Evolutionary conservation across 2,113 vertebrate genomes (phyloP), one percentile per base, ranked within the genome.

Genomic region (Philantomba maxwellii): DNA sequence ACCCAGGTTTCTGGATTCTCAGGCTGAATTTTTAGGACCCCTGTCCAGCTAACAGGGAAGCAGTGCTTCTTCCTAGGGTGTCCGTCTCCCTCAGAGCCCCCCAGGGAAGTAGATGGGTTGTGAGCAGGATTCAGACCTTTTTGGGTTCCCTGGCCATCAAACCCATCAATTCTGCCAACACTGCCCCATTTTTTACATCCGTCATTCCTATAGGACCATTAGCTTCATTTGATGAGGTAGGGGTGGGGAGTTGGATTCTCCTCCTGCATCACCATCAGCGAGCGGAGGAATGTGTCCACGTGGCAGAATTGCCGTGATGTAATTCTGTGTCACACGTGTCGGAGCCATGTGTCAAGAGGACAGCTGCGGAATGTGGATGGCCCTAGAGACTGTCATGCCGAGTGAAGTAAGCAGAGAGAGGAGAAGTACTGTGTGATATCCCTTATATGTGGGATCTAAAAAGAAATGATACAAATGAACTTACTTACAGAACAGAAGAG

Each of bases 221-320:
- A 28, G n/a, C 75, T 33, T 92, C 60, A 3, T 4, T 25, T 26
- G 0, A 7, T 6, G 57, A 26, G 36, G 36, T 2, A 5, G 23
- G 21, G 36, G 12, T 4, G n/a, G 60, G 26, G 33, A 3, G 11
- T 1, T 28, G 17, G 73, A 14, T 11, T 19, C 55, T 78, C 33
- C 55, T 78, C n/a, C 7, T 23, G 7, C 75, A 3, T 25, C 30
- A 8, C 19, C 15, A 1, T 39, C 33, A 12, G 60, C 6, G 2
- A 17, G 28, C 2, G 15, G 3, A 7, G 47, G 47, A 4, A 1
- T 13, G 15, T 7, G 51, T 13, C 51, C 12, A 1, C 0, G 0
- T 2, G 28, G 89, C 84, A 45, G 53, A 23, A 6, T 23, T 25
- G 0, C 57, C 1, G 6, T 51, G 57, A n/a, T 7, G 3, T 26